Conservation (phyloP, 2,113 vertebrate genomes). For the Patagioenas fasciata region DNA sequence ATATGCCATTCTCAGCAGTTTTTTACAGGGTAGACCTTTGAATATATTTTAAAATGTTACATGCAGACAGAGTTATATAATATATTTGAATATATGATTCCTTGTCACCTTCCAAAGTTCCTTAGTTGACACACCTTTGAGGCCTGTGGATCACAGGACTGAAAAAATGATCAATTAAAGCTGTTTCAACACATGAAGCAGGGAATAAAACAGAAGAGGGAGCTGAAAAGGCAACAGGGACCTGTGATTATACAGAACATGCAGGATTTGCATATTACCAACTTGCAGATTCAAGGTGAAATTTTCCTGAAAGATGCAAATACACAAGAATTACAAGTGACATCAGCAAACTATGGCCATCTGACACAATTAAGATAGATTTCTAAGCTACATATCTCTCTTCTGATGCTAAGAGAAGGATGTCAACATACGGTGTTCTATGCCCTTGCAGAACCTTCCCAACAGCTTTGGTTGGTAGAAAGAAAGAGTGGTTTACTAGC, state of each 20-base stretch:
- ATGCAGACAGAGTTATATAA: neutral
- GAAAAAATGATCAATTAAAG: neutral
- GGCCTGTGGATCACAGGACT: neutral
- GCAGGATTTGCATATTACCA: neutral
- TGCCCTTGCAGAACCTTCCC: neutral
- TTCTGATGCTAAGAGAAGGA: neutral
- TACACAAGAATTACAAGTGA: neutral
- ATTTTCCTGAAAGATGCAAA: neutral
- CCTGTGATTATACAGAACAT: neutral
- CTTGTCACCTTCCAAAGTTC: neutral
- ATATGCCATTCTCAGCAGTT: neutral
- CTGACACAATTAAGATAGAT: neutral
- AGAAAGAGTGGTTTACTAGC: neutral
- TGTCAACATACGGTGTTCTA: accelerated
- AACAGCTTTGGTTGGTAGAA: neutral
- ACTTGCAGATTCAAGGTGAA: neutral
- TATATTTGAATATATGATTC: neutral
- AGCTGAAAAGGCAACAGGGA: neutral
- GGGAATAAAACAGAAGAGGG: neutral
- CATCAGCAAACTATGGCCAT: neutral
- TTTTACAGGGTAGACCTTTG: neutral
- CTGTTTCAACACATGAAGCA: neutral
- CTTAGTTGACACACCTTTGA: neutral
- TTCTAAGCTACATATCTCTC: neutral
- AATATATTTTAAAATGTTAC: neutral